Base-by-base conservation (phyloP, 2,797 vertebrate species). In the Xyrichtys novacula region DNA sequence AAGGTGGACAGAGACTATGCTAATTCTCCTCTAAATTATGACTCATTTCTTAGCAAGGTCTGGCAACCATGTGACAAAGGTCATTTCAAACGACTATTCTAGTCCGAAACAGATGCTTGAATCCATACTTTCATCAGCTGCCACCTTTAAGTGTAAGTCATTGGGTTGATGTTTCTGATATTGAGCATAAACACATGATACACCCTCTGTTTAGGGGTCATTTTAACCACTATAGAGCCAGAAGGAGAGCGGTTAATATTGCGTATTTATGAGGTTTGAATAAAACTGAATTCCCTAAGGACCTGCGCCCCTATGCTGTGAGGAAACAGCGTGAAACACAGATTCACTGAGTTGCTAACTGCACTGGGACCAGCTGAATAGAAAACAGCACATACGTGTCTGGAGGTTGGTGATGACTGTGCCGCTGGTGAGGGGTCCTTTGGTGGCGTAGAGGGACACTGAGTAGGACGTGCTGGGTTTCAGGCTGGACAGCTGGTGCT, bases 391-490 rank as follows among this genome's bases (percentile, higher is more conserved):
- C 98, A 0, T 94, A 99, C 98, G 94, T 63, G 98, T 99, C 29
- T 95, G 95, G 67, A 99, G 97, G 90, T 95, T 99, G 87, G 96
- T 92, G 81, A 93, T 94, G 86, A 97, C 85, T 12, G 94, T 96
- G 76, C 95, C 95, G 42, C 97, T 99, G 83, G 95, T 95, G 60
- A 98, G 93, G 10, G 96, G 95, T 26, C 97, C 97, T 0, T 91
- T 96, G 78, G 95, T 95, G 64, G 97, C 97, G 0, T 98, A 96
- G 71, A 99, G 93, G 16, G 94, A 93, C 6, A 96, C 92, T 0
- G 94, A 95, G 81, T 99, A 99, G 76, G 88, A 92, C 70, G 97
- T 98, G 65, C 92, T 96, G 4, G 98, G 98, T 48, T 95, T 91
- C n/a, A 99, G 94, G 71, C 92, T 94, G 64, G 93, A 94, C 49